A percentile compares a stretch with the other conserved stretches of the same genome.
These are phyloP conservation scores for Achatina immaculata DNA, from an alignment of 1,140 invertebrate species.

Conservation along the genomic window DNA sequence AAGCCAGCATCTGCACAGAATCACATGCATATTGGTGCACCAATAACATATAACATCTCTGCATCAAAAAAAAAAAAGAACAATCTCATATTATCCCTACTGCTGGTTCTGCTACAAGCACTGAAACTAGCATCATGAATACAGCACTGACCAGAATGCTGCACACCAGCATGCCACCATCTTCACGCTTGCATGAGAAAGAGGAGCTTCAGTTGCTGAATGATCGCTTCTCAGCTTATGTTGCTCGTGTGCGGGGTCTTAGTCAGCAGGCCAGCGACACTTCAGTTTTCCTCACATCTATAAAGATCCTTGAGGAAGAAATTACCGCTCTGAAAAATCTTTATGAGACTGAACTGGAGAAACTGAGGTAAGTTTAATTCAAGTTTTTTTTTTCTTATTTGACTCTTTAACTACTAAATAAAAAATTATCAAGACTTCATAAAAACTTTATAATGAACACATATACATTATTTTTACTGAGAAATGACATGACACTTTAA, in stretches of 20 bases:
- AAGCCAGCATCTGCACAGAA: no score
- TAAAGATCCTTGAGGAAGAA: constrained; percentile 57
- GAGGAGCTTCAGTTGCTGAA: constrained; percentile 58
- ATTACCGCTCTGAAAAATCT: constrained; percentile 53
- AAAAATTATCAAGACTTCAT: no score
- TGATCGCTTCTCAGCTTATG: constrained; percentile 54
- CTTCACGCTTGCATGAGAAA: constrained; percentile 51
- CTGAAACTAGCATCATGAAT: background rate
- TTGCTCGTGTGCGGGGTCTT: constrained; percentile 50
- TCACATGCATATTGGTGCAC: background rate
- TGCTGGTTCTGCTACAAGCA: background rate
- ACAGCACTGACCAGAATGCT: background rate
- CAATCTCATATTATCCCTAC: background rate
- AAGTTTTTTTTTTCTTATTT: no score
- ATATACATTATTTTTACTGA: no score
- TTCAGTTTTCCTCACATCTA: constrained; percentile 52
- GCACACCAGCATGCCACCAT: background rate
- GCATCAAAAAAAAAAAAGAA: no score
- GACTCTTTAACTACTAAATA: no score
- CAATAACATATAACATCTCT: no score
- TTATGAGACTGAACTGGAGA: constrained; percentile 60
- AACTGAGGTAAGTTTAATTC: constrained; percentile 51
- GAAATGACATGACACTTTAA: no score
- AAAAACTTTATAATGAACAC: no score
- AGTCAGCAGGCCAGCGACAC: constrained; percentile 51